Base-by-base conservation (phyloP, 2,888 invertebrate species). In the Agrotis ipsilon region DNA sequence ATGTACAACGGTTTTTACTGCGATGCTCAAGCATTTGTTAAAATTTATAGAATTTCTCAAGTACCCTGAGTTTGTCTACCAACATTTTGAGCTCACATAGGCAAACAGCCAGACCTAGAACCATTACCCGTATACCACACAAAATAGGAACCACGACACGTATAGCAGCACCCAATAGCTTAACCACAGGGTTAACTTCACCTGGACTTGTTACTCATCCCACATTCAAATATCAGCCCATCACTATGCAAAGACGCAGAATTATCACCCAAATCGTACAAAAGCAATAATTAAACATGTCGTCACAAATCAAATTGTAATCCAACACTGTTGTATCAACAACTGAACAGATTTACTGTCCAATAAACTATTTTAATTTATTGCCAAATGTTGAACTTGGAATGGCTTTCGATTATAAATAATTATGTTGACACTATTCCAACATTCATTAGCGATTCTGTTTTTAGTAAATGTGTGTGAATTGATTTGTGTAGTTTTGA, bases 271-370 rank as follows among this genome's bases (percentile, higher is more conserved):
- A 75, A 75, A 60, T 60, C 55, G 63, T 74, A 62, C 21, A 67
- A 59, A 77, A 63, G 61, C 54, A 78, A 75, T 84, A 81, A 84
- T 84, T 82, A 39, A 39, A 82, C 78, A 80, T 81, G 80, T 88
- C 78, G 75, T 85, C 81, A 87, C 85, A 88, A 88, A 89, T 88
- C 86, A 87, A 78, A 73, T 69, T 77, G 90, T 91, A 91, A 92
- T 89, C 89, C 83, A 89, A 91, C 86, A 89, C 88, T 85, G 85
- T 82, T 86, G 83, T 87, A 80, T 85, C 86, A 88, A 88, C 85
- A 88, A 86, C 84, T 84, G 80, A 85, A 85, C 85, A 89, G 89
- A 92, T 92, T 92, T 91, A 92, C 73, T 80, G 71, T 72, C 80
- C 85, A 84, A 88, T 89, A 89, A 89, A 89, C 75, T 80, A 77